Percentiles rank a stretch among this genome's conserved stretches.
Evolutionary conservation across 2,113 vertebrate genomes (phyloP).

Genomic region (Labeo catla): DNA sequence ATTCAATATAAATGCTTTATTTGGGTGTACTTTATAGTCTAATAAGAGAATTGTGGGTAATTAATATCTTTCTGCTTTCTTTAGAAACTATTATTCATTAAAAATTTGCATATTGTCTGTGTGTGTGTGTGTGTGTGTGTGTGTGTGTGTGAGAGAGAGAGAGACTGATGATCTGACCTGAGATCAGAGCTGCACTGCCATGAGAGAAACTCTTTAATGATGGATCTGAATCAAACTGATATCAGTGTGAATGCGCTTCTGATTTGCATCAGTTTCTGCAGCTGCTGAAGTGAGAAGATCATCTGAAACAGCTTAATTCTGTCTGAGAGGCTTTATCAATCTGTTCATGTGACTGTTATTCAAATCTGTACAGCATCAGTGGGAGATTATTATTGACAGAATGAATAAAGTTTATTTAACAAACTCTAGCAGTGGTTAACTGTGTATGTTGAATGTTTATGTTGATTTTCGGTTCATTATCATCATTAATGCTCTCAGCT

Average conservation of each 20-base stretch:
- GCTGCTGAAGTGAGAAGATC: neutral
- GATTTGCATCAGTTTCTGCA: neutral
- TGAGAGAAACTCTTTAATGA: neutral
- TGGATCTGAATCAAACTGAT: neutral
- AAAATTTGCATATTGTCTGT: neutral
- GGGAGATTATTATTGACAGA: neutral
- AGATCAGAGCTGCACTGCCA: constrained; percentile 6
- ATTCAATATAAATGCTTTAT: neutral
- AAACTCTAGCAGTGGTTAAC: neutral
- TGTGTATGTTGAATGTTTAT: neutral
- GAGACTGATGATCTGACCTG: neutral
- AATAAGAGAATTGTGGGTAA: neutral
- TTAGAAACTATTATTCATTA: neutral
- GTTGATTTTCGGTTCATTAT: neutral
- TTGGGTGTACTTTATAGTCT: neutral
- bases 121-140: neutral
- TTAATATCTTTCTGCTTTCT: neutral
- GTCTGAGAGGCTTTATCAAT: neutral
- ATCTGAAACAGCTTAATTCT: no score
- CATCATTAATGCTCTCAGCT: neutral
- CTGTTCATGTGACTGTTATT: neutral
- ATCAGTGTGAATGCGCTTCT: constrained; percentile 1
- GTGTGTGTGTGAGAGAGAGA: neutral
- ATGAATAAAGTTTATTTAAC: constrained; percentile 12
- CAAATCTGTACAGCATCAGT: neutral